Evolutionary conservation across 2,113 vertebrate species (phyloP), one percentile per base, ranked within the genome.

Genomic region (Danio rerio): DNA sequence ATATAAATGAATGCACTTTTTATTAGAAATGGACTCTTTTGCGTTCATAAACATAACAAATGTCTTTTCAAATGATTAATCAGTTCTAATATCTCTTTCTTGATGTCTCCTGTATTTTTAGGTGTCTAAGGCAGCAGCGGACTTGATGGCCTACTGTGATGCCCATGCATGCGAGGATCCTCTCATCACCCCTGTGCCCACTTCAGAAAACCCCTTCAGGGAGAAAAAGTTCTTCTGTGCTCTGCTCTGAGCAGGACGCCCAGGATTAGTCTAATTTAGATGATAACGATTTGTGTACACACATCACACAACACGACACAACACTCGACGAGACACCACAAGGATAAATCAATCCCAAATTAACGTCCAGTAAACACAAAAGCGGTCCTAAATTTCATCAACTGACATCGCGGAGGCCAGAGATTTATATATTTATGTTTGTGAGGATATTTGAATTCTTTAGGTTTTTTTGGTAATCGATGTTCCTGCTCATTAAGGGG

Each of bases 181-280:
- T 4, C 94, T 97, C 81, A 96, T 98, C 93, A 96, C 93, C 62
- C 96, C 96, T 0, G 96, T 98, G 92, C 96, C 96, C 89, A 97
- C 96, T 86, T 98, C 96, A 58, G 96, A 98, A 90, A 97, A 98
- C 89, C 96, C 96, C 0, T 98, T 96, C 91, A 93, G 96, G 83
- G 96, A 98, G 94, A 98, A 98, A 92, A 98, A 98, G 49, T 96
- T 98, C 91, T 97, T 97, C 92, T 97, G 96, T 49, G 95, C 95
- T 78, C 94, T 98, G 70, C 96, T 97, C 91, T 98, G 92, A 96
- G 85, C 76, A 81, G 6, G 73, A 89, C 87, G 87, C 89, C 81
- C 87, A 81, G 74, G 84, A 87, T 47, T 75, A 83, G 84, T 76
- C 73, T 82, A 62, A 63, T 87, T 81, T 85, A 87, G 75, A 81